Evolutionary conservation across 1,140 invertebrate species (phyloP).

Genomic region (Drosophila tristis): DNA sequence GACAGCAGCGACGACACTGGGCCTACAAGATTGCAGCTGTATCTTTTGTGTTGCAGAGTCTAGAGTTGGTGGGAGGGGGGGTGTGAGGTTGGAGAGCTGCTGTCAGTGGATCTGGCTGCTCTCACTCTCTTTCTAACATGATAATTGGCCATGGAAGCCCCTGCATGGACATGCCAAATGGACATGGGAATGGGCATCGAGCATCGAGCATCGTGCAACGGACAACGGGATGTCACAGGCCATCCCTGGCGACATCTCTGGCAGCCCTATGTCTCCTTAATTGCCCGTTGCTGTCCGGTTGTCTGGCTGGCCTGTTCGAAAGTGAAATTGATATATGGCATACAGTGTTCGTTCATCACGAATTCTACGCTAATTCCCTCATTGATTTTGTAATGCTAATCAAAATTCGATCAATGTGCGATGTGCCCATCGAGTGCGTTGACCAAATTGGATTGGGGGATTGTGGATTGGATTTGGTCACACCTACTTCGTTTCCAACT

Average conservation of each 20-base stretch:
- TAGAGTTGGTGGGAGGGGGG: constrained; percentile 8
- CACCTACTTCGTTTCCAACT: constrained; percentile 31
- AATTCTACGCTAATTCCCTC: constrained; percentile 45
- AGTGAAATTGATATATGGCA: constrained; percentile 73
- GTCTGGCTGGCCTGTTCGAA: constrained; percentile 12
- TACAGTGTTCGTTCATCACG: constrained; percentile 17
- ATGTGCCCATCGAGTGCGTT: constrained; percentile 14
- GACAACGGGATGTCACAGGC: constrained; percentile 2
- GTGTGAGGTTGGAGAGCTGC: constrained; percentile 41
- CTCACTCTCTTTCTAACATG: constrained; percentile 76
- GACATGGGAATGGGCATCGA: constrained; percentile 39
- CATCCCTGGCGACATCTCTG: constrained; percentile 51
- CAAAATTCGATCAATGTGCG: constrained; percentile 45
- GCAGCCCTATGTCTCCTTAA: constrained; percentile 73
- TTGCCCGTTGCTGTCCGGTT: constrained; percentile 39
- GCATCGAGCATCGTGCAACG: no score
- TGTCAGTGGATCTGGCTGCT: constrained; percentile 54
- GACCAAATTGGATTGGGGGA: constrained; percentile 23
- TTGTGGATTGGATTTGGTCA: constrained; percentile 4
- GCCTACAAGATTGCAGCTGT: constrained; percentile 1
- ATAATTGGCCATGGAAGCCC: constrained; percentile 69
- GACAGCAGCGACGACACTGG: constrained; percentile 32
- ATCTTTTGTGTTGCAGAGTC: no score
- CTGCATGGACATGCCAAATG: constrained; percentile 38
- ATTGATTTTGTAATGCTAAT: constrained; percentile 49